Percentiles rank a stretch among this genome's conserved stretches.
Conservation (phyloP, 2,113 vertebrate species). For the Ibidorhyncha struthersii region DNA sequence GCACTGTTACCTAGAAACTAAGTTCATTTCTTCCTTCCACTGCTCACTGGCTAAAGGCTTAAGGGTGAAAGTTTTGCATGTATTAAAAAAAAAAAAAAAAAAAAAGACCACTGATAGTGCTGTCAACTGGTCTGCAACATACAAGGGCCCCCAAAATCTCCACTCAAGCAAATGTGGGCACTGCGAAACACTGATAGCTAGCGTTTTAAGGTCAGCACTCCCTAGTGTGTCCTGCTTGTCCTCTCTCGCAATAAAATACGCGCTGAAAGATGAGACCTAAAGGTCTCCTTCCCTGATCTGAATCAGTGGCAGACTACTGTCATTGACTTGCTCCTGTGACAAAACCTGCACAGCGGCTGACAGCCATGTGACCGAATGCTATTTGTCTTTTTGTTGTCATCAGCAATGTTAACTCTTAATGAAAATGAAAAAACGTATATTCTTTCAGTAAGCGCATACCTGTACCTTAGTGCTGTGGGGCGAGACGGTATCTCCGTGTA, state of each 20-base stretch:
- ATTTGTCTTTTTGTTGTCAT: background rate
- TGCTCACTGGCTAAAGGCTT: background rate
- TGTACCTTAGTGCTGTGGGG: background rate
- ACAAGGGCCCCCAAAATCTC: background rate
- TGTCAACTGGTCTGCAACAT: background rate
- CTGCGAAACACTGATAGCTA: background rate
- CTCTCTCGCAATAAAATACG: background rate
- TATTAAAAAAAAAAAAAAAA: background rate
- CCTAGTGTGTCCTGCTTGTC: background rate
- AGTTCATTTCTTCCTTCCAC: background rate
- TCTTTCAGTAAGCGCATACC: background rate
- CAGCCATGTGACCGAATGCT: background rate
- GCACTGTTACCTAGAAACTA: background rate
- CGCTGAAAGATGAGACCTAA: background rate
- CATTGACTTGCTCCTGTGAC: background rate
- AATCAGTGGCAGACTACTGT: background rate
- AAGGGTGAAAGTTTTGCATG: background rate
- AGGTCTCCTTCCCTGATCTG: background rate
- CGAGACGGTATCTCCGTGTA: background rate
- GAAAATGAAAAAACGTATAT: background rate
- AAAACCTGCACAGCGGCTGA: background rate
- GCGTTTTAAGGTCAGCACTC: background rate
- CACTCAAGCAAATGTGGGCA: fast-evolving
- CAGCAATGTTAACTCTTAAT: background rate
- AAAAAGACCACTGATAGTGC: background rate